These are phyloP conservation scores for Egretta garzetta DNA, from an alignment of 2,113 vertebrate genomes.

Conservation along the genomic window DNA sequence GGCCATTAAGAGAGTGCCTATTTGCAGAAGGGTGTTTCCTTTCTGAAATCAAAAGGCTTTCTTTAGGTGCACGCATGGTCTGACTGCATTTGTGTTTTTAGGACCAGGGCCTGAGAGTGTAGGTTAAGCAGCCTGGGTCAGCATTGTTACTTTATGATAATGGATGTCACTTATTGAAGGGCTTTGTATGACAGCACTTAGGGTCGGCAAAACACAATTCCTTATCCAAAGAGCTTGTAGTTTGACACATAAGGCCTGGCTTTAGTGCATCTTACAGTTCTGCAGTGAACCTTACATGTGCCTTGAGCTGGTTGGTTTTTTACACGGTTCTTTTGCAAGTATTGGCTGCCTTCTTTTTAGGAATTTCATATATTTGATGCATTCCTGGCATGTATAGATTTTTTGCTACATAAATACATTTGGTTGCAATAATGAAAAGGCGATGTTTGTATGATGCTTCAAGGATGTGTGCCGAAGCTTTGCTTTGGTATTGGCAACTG, in stretches of 20 bases:
- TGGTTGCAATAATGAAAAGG: neutral
- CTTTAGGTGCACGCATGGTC: neutral
- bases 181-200: neutral
- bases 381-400: neutral
- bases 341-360: neutral
- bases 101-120: neutral
- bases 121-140: neutral
- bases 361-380: neutral
- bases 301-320: neutral
- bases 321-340: neutral
- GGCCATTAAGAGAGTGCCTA: neutral
- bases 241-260: neutral
- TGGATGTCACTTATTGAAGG: neutral
- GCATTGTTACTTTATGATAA: rapidly evolving
- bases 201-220: neutral
- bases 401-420: neutral
- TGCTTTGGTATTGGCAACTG: conserved; percentile 5
- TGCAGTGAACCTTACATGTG: neutral
- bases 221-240: neutral
- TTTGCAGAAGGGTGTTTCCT: neutral
- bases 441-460: neutral
- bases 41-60: neutral
- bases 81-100: neutral
- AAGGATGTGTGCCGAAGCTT: neutral
- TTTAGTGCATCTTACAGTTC: neutral